phyloP scores from a whole-genome alignment of 2,888 invertebrate species.

The Leptinotarsa tumamoca region DNA sequence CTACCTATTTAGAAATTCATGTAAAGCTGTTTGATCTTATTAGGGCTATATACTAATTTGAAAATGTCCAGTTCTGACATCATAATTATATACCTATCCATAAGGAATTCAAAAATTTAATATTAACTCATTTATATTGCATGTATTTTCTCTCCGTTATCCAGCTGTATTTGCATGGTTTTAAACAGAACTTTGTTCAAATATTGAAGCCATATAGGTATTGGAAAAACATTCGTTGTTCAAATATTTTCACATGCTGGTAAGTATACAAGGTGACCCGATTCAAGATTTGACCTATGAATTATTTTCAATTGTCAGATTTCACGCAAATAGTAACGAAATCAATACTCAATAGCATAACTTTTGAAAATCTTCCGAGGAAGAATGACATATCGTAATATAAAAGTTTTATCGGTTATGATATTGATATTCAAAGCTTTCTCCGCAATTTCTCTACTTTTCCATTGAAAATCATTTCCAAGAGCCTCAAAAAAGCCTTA shows the following conservation, averaged over 20 bases:
- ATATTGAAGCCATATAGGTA: conserved; percentile 51
- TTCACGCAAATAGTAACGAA: too few species aligned
- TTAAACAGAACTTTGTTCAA: conserved; percentile 60
- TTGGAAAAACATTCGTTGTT: conserved; percentile 38
- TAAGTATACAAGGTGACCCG: conserved; percentile 31
- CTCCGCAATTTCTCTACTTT: too few species aligned
- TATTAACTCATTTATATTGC: conserved; percentile 32
- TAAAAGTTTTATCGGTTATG: too few species aligned
- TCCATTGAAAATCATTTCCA: too few species aligned
- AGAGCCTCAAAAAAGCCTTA: too few species aligned
- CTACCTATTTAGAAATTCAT: too few species aligned
- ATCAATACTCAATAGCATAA: too few species aligned
- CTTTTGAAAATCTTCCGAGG: too few species aligned
- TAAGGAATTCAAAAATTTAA: background rate
- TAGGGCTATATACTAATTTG: background rate
- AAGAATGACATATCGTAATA: too few species aligned
- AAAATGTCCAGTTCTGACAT: background rate
- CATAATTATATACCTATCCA: background rate
- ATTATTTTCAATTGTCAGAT: too few species aligned
- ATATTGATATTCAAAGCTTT: too few species aligned
- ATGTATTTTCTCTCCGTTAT: conserved; percentile 31
- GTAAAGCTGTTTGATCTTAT: too few species aligned
- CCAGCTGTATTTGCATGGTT: conserved; percentile 55
- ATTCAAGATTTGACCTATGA: conserved; percentile 6
- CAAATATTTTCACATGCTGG: conserved; percentile 43